A percentile compares a stretch with the other conserved stretches of the same genome.
These are phyloP conservation scores for Bradypodion ventrale DNA, from an alignment of 2,797 vertebrate genomes.

Conservation along the genomic window DNA sequence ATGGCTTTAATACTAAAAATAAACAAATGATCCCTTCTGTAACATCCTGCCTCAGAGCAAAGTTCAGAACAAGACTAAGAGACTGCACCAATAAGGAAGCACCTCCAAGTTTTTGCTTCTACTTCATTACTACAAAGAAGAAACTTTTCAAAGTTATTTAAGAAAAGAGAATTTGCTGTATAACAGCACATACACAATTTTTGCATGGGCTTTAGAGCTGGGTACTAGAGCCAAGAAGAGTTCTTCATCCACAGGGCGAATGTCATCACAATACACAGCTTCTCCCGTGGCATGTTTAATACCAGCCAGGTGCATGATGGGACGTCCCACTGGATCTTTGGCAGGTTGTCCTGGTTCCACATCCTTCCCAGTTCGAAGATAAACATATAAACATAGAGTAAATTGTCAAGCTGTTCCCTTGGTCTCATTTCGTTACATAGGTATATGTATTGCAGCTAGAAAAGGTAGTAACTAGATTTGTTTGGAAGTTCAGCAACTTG, in stretches of 20 bases:
- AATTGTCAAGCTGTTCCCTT: background rate
- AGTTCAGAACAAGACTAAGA: background rate
- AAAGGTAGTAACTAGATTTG: too few species aligned
- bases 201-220: conserved; percentile 86
- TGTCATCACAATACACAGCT: conserved; percentile 88
- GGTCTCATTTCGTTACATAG: too few species aligned
- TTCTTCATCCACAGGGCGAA: conserved; percentile 83
- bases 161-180: background rate
- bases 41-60: background rate
- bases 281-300: conserved; percentile 89
- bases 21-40: background rate
- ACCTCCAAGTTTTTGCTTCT: background rate
- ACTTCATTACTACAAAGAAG: background rate
- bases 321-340: conserved; percentile 85
- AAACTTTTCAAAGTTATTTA: background rate
- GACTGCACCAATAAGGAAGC: too few species aligned
- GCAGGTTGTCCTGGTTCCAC: conserved; percentile 66
- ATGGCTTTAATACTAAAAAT: background rate
- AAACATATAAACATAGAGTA: background rate
- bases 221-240: conserved; percentile 85
- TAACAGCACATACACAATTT: conserved; percentile 81
- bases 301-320: conserved; percentile 86
- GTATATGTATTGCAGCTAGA: too few species aligned
- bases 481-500: too few species aligned
- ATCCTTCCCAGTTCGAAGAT: conserved; percentile 50